Evolutionary conservation across 1,140 invertebrate genomes (phyloP), one percentile per base, ranked within the genome.

Genomic region (Halesus radiatus): DNA sequence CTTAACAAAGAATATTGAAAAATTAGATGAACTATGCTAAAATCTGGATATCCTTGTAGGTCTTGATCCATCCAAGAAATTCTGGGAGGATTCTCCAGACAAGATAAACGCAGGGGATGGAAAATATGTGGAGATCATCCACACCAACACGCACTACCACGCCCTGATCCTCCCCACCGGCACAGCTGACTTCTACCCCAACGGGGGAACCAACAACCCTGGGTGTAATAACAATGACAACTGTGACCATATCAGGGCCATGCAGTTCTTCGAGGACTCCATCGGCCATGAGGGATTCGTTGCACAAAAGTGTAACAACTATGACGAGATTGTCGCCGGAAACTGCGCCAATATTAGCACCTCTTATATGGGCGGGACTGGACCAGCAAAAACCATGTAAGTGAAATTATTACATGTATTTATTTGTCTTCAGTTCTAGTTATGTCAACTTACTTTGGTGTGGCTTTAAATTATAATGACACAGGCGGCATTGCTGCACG

Each of bases 181-280:
- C n/a, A 87, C 92, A 83, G 87, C 91, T n/a, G 93, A 95, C 84
- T 95, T 94, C 84, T 94, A 92, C 85, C 89, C 93, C 10, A 94
- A 94, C 82, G 93, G 93, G 45, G 93, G 92, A 4, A 78, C 81
- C 5, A 72, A 81, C 4, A 93, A 94, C 83, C 90, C 91, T 13
- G 93, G 93, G 16, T 94, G 93, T 70, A 72, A 50, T 52, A 22
- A 70, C 15, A 80, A 82, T 20, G 22, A 45, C 26, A 60, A 62
- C 53, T 85, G 52, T 23, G 3, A 58, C 83, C 81, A 83, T 56
- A 16, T 50, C 8, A 78, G 73, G 77, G 22, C 79, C 13, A 45
- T 54, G 18, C 45, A 78, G 15, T 80, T 77, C 73, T 79, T 78
- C 56, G 62, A 53, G 18, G 81, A 83, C 18, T 80, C 81, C 3